phyloP scores from a whole-genome alignment of 2,797 vertebrate genomes.

The Acanthopagrus latus region DNA sequence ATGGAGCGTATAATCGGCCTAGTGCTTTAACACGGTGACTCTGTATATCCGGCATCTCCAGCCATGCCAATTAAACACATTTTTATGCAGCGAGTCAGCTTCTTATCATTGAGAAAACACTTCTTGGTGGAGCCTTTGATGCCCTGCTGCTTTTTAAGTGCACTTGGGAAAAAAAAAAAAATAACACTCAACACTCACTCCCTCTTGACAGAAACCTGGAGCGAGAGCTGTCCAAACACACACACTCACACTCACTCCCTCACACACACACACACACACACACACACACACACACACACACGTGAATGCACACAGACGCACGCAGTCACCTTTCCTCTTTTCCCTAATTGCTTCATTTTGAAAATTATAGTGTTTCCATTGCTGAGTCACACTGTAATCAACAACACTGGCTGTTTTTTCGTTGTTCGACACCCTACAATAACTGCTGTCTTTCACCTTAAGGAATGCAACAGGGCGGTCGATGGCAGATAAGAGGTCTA shows the following conservation, averaged over 20 bases:
- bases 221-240: conserved; percentile 49
- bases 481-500: background rate
- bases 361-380: conserved; percentile 42
- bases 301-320: background rate
- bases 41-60: background rate
- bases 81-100: conserved; percentile 24
- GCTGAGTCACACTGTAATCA: conserved; percentile 28
- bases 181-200: conserved; percentile 66
- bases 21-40: background rate
- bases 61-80: background rate
- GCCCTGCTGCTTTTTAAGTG: conserved; percentile 71
- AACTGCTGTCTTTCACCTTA: background rate
- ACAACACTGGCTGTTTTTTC: background rate
- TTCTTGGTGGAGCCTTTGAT: conserved; percentile 66
- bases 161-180: conserved; percentile 63
- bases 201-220: conserved; percentile 65
- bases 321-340: conserved; percentile 12
- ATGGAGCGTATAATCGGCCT: background rate
- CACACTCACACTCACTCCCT: conserved; percentile 51
- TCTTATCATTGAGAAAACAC: conserved; percentile 72
- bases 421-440: conserved; percentile 3
- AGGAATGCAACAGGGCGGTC: background rate
- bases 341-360: conserved; percentile 40
- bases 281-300: conserved; percentile 10
- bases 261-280: conserved; percentile 49